Conservation (phyloP, 2,797 vertebrate species). For the Odontamblyopus rebecca region DNA sequence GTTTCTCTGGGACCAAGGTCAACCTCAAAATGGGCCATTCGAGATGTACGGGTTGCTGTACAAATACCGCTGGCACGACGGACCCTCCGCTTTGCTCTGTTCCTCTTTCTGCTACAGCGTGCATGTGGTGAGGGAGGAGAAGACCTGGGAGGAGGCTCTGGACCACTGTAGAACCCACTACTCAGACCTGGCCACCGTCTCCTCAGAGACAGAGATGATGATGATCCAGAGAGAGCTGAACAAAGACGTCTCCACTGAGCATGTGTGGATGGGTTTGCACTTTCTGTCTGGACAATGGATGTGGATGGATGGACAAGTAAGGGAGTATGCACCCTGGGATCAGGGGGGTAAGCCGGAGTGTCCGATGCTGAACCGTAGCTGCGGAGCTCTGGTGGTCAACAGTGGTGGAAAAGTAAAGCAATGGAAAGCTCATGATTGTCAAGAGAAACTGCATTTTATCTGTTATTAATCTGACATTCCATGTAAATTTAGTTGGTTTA, state of each 20-base stretch:
- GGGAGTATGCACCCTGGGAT: neutral
- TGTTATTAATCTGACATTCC: neutral
- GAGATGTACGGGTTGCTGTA: neutral
- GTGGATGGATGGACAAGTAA: neutral
- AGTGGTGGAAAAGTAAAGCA: neutral
- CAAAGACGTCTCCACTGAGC: neutral
- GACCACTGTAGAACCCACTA: neutral
- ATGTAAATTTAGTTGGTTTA: neutral
- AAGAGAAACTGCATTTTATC: slow-evolving; percentile 1
- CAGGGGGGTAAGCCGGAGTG: neutral
- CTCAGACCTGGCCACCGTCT: neutral
- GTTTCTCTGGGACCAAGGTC: neutral
- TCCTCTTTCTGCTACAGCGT: slow-evolving; percentile 1
- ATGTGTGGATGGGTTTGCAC: slow-evolving; percentile 4
- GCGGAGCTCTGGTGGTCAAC: neutral
- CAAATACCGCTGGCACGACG: neutral
- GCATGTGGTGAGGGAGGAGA: neutral
- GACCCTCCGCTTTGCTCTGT: fast-evolving
- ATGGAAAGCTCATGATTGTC: neutral
- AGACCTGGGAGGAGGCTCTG: neutral
- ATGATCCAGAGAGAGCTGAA: neutral
- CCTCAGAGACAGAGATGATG: neutral
- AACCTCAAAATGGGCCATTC: neutral
- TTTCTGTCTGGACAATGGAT: neutral
- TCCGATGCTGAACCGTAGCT: neutral